These are phyloP conservation scores for Temnothorax rugatulus DNA, from an alignment of 2,888 invertebrate species.

Conservation along the genomic window DNA sequence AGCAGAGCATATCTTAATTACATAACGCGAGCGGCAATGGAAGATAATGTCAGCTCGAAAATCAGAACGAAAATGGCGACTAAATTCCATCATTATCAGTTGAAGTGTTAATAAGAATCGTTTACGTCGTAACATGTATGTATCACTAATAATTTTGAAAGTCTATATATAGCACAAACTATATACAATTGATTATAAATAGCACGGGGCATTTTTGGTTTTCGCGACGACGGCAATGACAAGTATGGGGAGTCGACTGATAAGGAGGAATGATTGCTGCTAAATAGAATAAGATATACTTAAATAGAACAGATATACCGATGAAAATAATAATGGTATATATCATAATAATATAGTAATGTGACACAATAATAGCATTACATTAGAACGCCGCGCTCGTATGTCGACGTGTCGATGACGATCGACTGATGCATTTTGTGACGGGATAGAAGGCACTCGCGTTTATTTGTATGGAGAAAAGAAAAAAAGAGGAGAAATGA, in stretches of 20 bases:
- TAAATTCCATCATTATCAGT: background rate
- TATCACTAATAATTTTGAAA: background rate
- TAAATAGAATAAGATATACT: slow-evolving; percentile 18
- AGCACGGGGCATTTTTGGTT: background rate
- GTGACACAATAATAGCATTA: slow-evolving; percentile 10
- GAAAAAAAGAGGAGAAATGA: background rate
- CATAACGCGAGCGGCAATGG: background rate
- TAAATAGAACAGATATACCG: slow-evolving; percentile 22
- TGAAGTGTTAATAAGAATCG: slow-evolving; percentile 8
- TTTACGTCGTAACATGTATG: background rate
- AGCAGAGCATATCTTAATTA: background rate
- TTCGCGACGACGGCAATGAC: slow-evolving; percentile 37
- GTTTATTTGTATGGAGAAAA: slow-evolving; percentile 21
- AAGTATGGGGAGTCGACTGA: background rate
- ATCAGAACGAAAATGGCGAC: background rate
- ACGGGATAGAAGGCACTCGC: slow-evolving; percentile 34
- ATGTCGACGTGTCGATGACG: background rate
- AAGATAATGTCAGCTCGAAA: background rate
- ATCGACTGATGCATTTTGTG: background rate
- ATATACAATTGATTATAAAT: slow-evolving; percentile 35
- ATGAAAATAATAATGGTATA: slow-evolving; percentile 17
- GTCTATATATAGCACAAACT: background rate
- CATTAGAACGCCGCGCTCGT: background rate
- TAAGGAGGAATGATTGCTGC: slow-evolving; percentile 16
- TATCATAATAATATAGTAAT: slow-evolving; percentile 31